These are phyloP conservation scores for Megastigmus dorsalis DNA, from an alignment of 2,888 invertebrate species.

Conservation along the genomic window DNA sequence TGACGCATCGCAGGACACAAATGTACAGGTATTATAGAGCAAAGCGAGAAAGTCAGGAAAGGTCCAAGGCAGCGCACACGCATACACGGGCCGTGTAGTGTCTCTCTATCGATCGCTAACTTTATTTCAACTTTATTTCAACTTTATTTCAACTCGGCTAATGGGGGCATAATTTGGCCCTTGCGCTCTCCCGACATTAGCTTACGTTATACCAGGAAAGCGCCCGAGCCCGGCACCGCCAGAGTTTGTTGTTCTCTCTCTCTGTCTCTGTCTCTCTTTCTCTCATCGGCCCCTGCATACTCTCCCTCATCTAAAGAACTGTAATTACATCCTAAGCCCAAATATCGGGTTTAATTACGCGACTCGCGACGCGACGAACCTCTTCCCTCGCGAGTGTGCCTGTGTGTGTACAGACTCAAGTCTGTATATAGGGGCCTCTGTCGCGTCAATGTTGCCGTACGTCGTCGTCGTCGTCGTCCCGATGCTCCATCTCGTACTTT, in stretches of 20 bases:
- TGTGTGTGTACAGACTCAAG: no score
- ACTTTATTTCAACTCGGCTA: constrained; percentile 66
- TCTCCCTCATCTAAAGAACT: constrained; percentile 63
- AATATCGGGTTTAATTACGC: constrained; percentile 54
- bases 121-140: constrained; percentile 66
- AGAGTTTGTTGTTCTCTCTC: constrained; percentile 57
- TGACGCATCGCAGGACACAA: background rate
- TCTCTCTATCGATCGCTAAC: constrained; percentile 62
- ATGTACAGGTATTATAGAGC: background rate
- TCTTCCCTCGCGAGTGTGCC: background rate
- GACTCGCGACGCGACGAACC: constrained; percentile 9
- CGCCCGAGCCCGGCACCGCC: constrained; percentile 1
- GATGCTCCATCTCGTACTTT: background rate
- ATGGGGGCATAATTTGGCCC: constrained; percentile 65
- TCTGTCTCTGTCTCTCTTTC: no score
- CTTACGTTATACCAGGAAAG: constrained; percentile 57
- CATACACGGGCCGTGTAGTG: background rate
- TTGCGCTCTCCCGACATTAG: constrained; percentile 59
- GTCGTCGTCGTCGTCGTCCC: background rate
- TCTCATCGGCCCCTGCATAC: no score
- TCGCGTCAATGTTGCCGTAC: no score
- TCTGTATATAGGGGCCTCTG: no score
- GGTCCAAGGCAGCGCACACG: background rate
- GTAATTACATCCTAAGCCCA: constrained; percentile 64
- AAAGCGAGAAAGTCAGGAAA: background rate